phyloP scores from a whole-genome alignment of 1,140 invertebrate species.

The Proctacanthus coquilletti region DNA sequence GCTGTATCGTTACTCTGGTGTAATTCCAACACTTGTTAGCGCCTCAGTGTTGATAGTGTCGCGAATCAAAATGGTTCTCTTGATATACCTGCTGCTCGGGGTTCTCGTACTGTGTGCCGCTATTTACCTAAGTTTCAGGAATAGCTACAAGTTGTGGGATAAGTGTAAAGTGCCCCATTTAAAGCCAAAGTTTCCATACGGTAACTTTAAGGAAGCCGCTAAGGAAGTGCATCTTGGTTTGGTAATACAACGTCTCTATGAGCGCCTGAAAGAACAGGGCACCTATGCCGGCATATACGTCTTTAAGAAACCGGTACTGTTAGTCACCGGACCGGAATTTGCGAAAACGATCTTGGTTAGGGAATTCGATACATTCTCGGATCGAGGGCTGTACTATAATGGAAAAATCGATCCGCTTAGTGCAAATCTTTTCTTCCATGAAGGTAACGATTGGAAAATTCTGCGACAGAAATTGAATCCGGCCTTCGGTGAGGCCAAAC shows the following conservation, averaged over 20 bases:
- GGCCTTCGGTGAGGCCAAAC: constrained; percentile 35
- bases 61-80: no score
- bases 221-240: constrained; percentile 1
- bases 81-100: no score
- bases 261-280: not conserved
- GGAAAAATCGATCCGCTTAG: constrained; percentile 10
- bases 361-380: constrained; percentile 9
- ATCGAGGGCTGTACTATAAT: constrained; percentile 10
- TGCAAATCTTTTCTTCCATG: constrained; percentile 11
- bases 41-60: no score
- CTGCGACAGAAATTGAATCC: constrained; percentile 32
- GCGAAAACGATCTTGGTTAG: constrained; percentile 18
- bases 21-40: no score
- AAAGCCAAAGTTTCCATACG: constrained; percentile 5
- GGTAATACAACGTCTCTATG: not conserved
- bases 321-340: constrained; percentile 13
- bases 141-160: constrained; percentile 2
- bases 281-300: constrained; percentile 5
- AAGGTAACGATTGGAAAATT: constrained; percentile 30
- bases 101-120: no score
- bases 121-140: not conserved
- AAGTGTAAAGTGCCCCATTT: constrained; percentile 1
- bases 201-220: not conserved
- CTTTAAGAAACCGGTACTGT: constrained; percentile 23
- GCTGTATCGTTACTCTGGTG: no score